Evolutionary conservation across 2,797 vertebrate species (phyloP), one percentile per base, ranked within the genome.

Genomic region (Phoebastria nigripes): DNA sequence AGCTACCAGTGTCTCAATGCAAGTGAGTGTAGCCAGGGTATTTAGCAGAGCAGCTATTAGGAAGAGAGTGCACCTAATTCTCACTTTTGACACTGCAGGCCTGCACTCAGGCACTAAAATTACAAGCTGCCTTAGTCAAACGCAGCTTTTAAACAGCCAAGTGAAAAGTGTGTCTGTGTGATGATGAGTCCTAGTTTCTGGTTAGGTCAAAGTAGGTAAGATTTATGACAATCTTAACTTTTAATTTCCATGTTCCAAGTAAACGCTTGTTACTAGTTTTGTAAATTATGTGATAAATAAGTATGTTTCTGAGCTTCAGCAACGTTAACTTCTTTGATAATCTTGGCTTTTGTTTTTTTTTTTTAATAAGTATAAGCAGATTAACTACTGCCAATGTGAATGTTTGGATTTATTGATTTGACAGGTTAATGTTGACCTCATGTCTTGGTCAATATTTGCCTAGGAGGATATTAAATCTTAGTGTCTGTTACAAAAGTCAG

Each of bases 361-460:
- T 82, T 74, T 28, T 35, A 93, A 66, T 62, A 89, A 66, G 15
- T 33, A n/a, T 56, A 87, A 90, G 22, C 21, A 84, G 35, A 67
- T 88, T 74, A 88, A 92, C 62, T 74, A 70, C 42, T 65, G 61
- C 76, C 69, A 58, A n/a, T 55, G 35, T 37, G 80, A 78, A 70
- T n/a, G 33, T 78, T 84, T 84, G 41, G 61, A 87, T 94, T 94
- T 94, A 82, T 87, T 88, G 86, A 73, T 91, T 80, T 92, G 85
- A 83, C 63, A 92, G 51, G 87, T 93, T 86, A 90, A 88, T 93
- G 55, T 8, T 94, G 84, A 96, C 58, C 77, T 93, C 63, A 79
- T 87, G 72, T 92, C 90, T 95, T 70, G 61, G 76, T 73, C 66
- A 92, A 82, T 90, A 94, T 94, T 91, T 95, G 66, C 82, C 79